Evolutionary conservation across 2,797 vertebrate species (phyloP).

Genomic region (Prionace glauca): DNA sequence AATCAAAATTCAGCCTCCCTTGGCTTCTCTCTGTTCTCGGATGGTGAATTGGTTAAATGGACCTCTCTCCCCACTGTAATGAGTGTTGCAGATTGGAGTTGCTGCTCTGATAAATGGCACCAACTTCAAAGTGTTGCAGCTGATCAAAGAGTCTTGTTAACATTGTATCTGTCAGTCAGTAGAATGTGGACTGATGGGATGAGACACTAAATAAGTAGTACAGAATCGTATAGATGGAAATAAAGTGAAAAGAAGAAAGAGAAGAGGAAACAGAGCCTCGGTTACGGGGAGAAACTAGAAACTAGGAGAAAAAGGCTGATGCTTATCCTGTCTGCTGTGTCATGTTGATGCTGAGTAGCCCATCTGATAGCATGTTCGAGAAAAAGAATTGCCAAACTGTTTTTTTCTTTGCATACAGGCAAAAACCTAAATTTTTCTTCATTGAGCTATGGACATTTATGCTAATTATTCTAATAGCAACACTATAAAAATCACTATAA

Average conservation of each 20-base stretch:
- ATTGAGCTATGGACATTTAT: not conserved
- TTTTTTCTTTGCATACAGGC: not conserved
- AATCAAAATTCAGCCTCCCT: constrained; percentile 12
- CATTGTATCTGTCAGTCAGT: constrained; percentile 19
- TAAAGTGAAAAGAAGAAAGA: not conserved
- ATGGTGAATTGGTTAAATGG: not conserved
- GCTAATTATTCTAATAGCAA: not conserved
- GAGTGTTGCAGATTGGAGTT: not conserved
- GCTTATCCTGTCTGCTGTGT: not conserved
- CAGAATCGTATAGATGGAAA: not conserved
- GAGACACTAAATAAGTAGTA: not conserved
- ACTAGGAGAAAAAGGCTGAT: not conserved
- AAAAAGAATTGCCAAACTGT: not conserved
- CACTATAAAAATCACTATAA: not conserved
- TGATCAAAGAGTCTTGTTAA: constrained; percentile 26
- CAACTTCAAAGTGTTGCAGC: not conserved
- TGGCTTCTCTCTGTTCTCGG: constrained; percentile 5
- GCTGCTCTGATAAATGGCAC: constrained; percentile 18
- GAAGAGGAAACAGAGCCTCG: not conserved
- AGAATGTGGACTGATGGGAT: not conserved
- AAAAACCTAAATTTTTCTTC: not conserved
- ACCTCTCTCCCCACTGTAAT: constrained; percentile 7
- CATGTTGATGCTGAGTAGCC: not conserved
- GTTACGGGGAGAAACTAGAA: not conserved
- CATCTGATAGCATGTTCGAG: not conserved